A percentile compares a stretch with the other conserved stretches of the same genome.
These are phyloP conservation scores for Pterocles burchelli DNA, from an alignment of 2,113 vertebrate genomes.

Conservation along the genomic window DNA sequence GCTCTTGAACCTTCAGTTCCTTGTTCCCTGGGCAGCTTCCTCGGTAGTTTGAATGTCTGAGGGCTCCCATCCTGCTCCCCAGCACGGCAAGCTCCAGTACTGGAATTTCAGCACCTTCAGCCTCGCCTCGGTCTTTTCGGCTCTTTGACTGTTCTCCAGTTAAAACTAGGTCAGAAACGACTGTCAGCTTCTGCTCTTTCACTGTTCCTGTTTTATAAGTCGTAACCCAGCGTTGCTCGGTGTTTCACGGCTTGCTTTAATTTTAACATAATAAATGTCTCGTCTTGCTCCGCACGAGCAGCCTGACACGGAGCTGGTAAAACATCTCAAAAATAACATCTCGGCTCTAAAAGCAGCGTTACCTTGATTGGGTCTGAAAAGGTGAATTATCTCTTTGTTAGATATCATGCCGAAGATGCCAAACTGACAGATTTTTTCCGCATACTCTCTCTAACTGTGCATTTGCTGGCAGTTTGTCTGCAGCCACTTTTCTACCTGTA, in stretches of 20 bases:
- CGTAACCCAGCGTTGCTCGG: neutral
- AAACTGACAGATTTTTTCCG: neutral
- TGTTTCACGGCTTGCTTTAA: neutral
- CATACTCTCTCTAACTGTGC: neutral
- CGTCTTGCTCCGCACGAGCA: neutral
- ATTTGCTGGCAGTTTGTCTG: neutral
- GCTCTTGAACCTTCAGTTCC: neutral
- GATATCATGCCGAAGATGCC: neutral
- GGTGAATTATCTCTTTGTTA: neutral
- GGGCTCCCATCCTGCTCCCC: constrained; percentile 9
- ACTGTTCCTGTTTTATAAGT: constrained; percentile 5
- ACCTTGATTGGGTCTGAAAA: neutral
- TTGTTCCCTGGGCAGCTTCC: neutral
- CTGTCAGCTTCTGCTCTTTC: constrained; percentile 49
- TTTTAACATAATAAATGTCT: neutral
- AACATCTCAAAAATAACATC: neutral
- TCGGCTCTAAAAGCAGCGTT: neutral
- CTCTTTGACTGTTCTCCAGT: constrained; percentile 57
- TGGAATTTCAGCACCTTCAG: constrained; percentile 67
- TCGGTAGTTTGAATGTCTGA: neutral
- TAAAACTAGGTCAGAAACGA: constrained; percentile 62
- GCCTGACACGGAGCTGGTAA: neutral
- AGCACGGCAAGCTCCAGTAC: neutral
- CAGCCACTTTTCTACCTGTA: neutral
- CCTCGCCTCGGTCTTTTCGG: neutral